Conservation (phyloP, 2,113 vertebrate genomes). For the Apodemus speciosus region DNA sequence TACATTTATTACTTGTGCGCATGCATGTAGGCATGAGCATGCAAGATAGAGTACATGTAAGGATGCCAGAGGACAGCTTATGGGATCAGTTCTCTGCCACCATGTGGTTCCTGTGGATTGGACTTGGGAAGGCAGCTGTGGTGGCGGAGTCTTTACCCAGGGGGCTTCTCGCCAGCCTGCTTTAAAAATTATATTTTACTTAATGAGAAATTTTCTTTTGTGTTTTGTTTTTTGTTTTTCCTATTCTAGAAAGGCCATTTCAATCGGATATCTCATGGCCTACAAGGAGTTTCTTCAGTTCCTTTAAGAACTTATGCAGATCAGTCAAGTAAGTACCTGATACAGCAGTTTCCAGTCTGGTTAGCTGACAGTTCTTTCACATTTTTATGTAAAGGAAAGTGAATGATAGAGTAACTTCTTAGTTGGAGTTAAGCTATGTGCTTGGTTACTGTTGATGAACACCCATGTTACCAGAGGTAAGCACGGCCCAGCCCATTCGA, state of each 20-base stretch:
- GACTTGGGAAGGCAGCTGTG: neutral
- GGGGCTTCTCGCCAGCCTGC: neutral
- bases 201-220: constrained; percentile 9
- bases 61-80: neutral
- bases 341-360: neutral
- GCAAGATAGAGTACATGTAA: neutral
- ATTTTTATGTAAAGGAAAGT: constrained; percentile 35
- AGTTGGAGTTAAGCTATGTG: neutral
- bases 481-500: neutral
- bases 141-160: neutral
- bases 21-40: neutral
- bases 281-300: constrained; percentile 87
- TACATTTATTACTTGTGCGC: neutral
- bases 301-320: constrained; percentile 92
- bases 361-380: neutral
- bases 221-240: neutral
- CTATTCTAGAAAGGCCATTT: constrained; percentile 87
- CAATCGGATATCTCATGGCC: constrained; percentile 87
- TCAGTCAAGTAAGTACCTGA: constrained; percentile 83
- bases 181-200: constrained; percentile 39
- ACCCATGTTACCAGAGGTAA: neutral
- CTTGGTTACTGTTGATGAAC: constrained; percentile 22
- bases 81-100: neutral
- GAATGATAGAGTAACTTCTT: neutral
- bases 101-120: neutral